Percentiles rank a stretch among this genome's conserved stretches.
Evolutionary conservation across 2,797 vertebrate genomes (phyloP).

Genomic region (Halcyon leucocephala): DNA sequence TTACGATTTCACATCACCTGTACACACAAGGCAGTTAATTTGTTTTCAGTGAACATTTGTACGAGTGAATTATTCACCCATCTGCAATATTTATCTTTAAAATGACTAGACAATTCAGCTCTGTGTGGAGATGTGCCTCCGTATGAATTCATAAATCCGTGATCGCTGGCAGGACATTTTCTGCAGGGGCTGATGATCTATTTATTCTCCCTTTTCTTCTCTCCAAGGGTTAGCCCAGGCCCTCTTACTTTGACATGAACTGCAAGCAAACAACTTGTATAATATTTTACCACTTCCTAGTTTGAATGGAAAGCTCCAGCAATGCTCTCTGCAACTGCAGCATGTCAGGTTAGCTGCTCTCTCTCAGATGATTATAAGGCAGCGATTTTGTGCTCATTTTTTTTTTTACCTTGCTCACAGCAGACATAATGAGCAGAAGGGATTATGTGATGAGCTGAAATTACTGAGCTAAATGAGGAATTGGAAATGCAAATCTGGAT

Average conservation of each 20-base stretch:
- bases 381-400: not conserved
- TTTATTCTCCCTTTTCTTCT: conserved; percentile 49
- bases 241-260: conserved; percentile 19
- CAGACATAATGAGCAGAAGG: not conserved
- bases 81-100: conserved; percentile 70
- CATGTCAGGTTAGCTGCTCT: not conserved
- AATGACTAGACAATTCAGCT: conserved; percentile 42
- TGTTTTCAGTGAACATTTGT: conserved; percentile 56
- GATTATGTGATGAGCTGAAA: conserved; percentile 19
- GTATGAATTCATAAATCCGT: conserved; percentile 12
- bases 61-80: conserved; percentile 66
- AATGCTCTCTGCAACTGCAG: not conserved
- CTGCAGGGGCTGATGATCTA: conserved; percentile 38
- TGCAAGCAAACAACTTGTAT: conserved; percentile 6
- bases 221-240: conserved; percentile 23
- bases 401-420: not conserved
- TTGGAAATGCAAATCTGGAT: not conserved
- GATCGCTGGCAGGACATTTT: conserved; percentile 40
- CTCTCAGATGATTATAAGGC: not conserved
- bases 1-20: conserved; percentile 22
- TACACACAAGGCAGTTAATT: conserved; percentile 48
- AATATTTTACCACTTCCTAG: conserved; percentile 6
- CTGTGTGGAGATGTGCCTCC: not conserved
- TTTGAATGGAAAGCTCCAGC: not conserved
- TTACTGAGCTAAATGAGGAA: conserved; percentile 2